Base-by-base conservation (phyloP, 2,797 vertebrate genomes). In the Bucorvus abyssinicus region DNA sequence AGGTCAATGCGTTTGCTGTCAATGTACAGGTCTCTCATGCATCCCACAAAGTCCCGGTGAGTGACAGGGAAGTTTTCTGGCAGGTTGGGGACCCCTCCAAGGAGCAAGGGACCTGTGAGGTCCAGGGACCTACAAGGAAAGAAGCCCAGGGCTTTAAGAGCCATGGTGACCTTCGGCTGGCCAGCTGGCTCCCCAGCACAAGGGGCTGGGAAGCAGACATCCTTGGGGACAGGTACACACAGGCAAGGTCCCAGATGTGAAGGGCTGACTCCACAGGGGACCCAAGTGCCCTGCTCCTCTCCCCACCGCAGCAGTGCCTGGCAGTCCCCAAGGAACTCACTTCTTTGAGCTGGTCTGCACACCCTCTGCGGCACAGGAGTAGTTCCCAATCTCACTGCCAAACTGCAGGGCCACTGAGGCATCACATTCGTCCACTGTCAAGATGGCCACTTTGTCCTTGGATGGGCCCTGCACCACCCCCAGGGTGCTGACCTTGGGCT, bases 271-370 rank as follows among this genome's bases (percentile, higher is more conserved):
- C 52, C 3, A 4, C 32, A 45, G 47, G 16, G 23, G 7, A 64
- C 34, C 22, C 24, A 50, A 22, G 14, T 2, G 12, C 24, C 57
- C 50, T 21, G 21, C 32, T 65, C 26, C 52, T 27, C 50, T 79
- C 47, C 36, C 57, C 67, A 49, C n/a, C 0, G 0, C 77, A 71
- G 57, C 68, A 73, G 17, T 12, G 53, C 53, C 59, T 44, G 44
- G 27, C n/a, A 27, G 32, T 21, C 55, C 73, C n/a, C 10, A 18
- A 69, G 63, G 40, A 83, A 97, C 99, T 99, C 97, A 99, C 99
- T 99, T 99, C 96, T 99, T 99, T 26, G 98, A 99, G 98, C 99
- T 99, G 96, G 98, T 99, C 97, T 99, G 99, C 89, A 98, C 98
- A 55, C 99, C 99, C 92, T 99, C 99, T 7, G 99, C 99, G 0